phyloP scores from a whole-genome alignment of 1,140 invertebrate genomes.

The Zaprionus davidi region DNA sequence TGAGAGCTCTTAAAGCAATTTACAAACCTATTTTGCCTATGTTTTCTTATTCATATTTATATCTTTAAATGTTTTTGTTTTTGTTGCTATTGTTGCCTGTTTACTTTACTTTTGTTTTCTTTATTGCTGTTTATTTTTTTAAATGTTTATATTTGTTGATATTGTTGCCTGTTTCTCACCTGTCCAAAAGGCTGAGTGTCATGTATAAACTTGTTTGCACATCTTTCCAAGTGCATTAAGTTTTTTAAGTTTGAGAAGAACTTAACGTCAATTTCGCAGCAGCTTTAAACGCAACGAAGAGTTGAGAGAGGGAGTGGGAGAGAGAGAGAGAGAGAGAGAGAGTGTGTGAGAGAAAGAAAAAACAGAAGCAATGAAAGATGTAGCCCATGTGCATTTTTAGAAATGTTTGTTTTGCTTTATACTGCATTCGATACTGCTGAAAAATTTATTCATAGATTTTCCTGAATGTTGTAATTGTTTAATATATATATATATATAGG shows the following conservation, averaged over 20 bases:
- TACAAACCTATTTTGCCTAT: neutral
- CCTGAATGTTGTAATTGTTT: neutral
- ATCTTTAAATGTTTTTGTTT: neutral
- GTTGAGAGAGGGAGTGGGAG: neutral
- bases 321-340: no score
- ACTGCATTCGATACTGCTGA: no score
- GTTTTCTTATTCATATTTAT: neutral
- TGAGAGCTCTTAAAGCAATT: neutral
- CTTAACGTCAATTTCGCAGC: slow-evolving; percentile 64
- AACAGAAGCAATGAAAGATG: neutral
- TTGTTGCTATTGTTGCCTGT: neutral
- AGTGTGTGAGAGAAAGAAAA: no score
- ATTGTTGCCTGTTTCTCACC: slow-evolving; percentile 9
- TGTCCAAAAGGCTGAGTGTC: slow-evolving; percentile 39
- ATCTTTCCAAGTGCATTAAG: slow-evolving; percentile 15
- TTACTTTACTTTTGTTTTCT: neutral
- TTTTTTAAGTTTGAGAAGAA: slow-evolving; percentile 42
- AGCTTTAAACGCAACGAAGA: slow-evolving; percentile 35
- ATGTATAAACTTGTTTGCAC: slow-evolving; percentile 25
- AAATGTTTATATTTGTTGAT: neutral
- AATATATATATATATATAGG: no score
- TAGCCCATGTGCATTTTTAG: neutral
- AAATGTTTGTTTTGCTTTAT: neutral
- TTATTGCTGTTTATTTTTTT: slow-evolving; percentile 2
- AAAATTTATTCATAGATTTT: neutral